phyloP scores from a whole-genome alignment of 2,797 vertebrate species.

The Pangasius macronema region DNA sequence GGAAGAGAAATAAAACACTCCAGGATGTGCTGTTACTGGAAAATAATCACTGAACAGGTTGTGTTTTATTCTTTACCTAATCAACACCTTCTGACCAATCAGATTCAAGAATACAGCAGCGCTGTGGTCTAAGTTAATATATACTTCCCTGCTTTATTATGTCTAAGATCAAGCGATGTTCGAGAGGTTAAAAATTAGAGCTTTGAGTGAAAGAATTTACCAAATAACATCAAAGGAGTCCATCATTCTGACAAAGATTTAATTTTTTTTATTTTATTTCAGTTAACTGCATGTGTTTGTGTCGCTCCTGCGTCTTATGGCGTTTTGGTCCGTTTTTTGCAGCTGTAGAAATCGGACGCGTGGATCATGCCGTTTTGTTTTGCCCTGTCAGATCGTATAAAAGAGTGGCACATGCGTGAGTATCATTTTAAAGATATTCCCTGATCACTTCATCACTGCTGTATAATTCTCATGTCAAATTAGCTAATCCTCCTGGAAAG shows the following conservation, averaged over 20 bases:
- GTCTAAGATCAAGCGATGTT: neutral
- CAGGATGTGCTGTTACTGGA: neutral
- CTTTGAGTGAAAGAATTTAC: neutral
- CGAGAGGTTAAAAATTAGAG: neutral
- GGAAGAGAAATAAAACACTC: neutral
- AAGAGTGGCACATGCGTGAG: neutral
- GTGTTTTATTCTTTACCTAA: neutral
- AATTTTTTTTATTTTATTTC: neutral
- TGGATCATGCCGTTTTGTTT: constrained; percentile 45
- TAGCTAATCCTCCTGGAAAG: neutral
- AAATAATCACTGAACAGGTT: neutral
- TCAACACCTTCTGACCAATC: neutral
- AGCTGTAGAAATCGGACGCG: constrained; percentile 40
- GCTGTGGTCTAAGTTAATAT: too few species aligned
- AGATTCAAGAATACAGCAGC: neutral
- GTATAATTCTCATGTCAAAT: neutral
- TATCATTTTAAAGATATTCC: neutral
- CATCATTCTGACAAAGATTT: neutral
- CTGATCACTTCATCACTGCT: neutral
- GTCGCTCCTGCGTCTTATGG: neutral
- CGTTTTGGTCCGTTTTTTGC: constrained; percentile 19
- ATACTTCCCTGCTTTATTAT: neutral
- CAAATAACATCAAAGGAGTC: neutral
- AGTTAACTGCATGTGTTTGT: neutral
- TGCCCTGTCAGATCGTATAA: constrained; percentile 25